A percentile compares a stretch with the other conserved stretches of the same genome.
Evolutionary conservation across 2,888 invertebrate species (phyloP).

Genomic region (Ennomos quercinarius): DNA sequence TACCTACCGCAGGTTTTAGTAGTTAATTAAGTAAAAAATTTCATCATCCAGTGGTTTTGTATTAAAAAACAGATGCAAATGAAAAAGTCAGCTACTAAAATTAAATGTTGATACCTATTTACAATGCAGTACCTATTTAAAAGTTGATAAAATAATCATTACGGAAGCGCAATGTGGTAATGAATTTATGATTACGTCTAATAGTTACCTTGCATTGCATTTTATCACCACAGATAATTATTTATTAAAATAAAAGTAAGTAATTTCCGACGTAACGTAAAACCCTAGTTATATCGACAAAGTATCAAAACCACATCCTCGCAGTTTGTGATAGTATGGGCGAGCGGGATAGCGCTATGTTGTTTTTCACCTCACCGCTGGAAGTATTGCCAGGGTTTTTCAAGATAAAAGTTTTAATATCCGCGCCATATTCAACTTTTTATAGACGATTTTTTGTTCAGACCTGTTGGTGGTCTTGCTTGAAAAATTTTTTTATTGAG

Average conservation of each 20-base stretch:
- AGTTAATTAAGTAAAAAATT: no score
- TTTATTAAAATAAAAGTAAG: not conserved
- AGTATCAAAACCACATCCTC: constrained; percentile 64
- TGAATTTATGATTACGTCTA: no score
- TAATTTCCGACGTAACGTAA: not conserved
- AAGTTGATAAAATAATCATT: no score
- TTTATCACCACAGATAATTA: no score
- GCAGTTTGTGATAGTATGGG: constrained; percentile 56
- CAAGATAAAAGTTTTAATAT: constrained; percentile 42
- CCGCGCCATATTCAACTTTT: constrained; percentile 39
- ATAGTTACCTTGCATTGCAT: no score
- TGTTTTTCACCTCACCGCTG: constrained; percentile 67
- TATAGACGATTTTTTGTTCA: constrained; percentile 32
- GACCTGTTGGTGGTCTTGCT: constrained; percentile 38
- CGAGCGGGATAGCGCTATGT: constrained; percentile 63
- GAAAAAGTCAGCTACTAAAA: no score
- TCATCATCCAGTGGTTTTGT: no score
- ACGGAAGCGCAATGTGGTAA: no score
- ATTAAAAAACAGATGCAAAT: no score
- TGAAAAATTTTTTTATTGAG: constrained; percentile 28
- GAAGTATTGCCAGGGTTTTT: constrained; percentile 45
- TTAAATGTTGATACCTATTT: no score
- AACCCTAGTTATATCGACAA: constrained; percentile 34
- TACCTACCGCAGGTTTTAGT: no score
- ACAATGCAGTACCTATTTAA: no score